Evolutionary conservation across 1,140 invertebrate genomes (phyloP).

Genomic region (Lethocerus indicus): DNA sequence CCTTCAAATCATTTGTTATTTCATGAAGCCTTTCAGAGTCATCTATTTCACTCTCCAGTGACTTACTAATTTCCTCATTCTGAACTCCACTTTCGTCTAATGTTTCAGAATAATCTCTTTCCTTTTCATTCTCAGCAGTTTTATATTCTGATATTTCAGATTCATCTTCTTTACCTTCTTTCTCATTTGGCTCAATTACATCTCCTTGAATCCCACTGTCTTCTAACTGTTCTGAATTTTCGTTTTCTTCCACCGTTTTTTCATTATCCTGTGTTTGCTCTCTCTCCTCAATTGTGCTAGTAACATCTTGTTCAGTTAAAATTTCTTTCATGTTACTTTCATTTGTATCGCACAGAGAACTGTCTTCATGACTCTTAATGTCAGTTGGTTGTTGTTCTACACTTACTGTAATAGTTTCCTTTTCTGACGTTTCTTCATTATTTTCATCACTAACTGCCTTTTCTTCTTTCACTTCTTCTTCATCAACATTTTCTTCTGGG

Average conservation of each 20-base stretch:
- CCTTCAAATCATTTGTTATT: too few relatives aligned
- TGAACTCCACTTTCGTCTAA: too few relatives aligned
- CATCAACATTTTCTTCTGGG: constrained; percentile 9
- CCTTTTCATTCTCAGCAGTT: background rate
- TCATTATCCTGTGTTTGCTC: constrained; percentile 1
- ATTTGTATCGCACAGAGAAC: background rate
- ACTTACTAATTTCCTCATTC: too few relatives aligned
- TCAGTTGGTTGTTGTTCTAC: background rate
- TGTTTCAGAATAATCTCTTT: too few relatives aligned
- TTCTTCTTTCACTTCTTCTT: constrained; percentile 12
- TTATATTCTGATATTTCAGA: constrained; percentile 17
- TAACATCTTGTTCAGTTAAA: background rate
- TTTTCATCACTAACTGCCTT: constrained; percentile 5
- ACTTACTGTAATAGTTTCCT: background rate
- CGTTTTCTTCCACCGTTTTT: constrained; percentile 5
- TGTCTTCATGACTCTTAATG: background rate
- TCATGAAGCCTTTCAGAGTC: too few relatives aligned
- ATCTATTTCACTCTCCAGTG: too few relatives aligned
- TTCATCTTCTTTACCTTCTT: constrained; percentile 18
- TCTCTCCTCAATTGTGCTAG: background rate
- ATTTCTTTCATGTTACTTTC: background rate
- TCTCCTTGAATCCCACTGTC: constrained; percentile 10
- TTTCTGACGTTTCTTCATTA: constrained; percentile 3
- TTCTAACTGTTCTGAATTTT: constrained; percentile 3
- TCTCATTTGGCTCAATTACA: constrained; percentile 8